phyloP scores from a whole-genome alignment of 1,140 invertebrate species.

The Bombus breviceps region DNA sequence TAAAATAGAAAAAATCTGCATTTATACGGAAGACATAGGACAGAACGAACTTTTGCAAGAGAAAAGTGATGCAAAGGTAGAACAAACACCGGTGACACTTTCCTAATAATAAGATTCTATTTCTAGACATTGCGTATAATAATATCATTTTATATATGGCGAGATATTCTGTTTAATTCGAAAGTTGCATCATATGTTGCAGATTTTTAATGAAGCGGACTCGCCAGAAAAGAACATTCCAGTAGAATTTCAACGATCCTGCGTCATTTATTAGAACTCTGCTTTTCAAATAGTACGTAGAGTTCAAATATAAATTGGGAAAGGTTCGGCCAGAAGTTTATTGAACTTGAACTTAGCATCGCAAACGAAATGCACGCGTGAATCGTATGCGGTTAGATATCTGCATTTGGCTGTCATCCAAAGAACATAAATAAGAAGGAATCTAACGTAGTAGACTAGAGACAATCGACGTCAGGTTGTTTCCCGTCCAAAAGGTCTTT shows the following conservation, averaged over 20 bases:
- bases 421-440: constrained; percentile 47
- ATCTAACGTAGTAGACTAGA: constrained; percentile 16
- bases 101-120: background rate
- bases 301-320: constrained; percentile 1
- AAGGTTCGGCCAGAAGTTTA: constrained; percentile 51
- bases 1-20: too few species aligned
- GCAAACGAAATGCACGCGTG: constrained; percentile 24
- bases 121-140: background rate
- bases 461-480: constrained; percentile 40
- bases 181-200: background rate
- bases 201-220: background rate
- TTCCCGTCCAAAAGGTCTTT: constrained; percentile 32
- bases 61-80: background rate
- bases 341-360: constrained; percentile 72
- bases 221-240: background rate
- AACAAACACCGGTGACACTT: too few species aligned
- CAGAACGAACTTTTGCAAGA: background rate
- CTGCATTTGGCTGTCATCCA: constrained; percentile 64
- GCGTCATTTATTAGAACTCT: background rate
- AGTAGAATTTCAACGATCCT: background rate
- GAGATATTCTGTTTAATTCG: background rate
- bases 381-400: constrained; percentile 12
- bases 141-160: background rate
- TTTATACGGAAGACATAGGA: too few species aligned
- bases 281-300: background rate